phyloP scores from a whole-genome alignment of 2,113 vertebrate genomes.

The Pholis gunnellus region DNA sequence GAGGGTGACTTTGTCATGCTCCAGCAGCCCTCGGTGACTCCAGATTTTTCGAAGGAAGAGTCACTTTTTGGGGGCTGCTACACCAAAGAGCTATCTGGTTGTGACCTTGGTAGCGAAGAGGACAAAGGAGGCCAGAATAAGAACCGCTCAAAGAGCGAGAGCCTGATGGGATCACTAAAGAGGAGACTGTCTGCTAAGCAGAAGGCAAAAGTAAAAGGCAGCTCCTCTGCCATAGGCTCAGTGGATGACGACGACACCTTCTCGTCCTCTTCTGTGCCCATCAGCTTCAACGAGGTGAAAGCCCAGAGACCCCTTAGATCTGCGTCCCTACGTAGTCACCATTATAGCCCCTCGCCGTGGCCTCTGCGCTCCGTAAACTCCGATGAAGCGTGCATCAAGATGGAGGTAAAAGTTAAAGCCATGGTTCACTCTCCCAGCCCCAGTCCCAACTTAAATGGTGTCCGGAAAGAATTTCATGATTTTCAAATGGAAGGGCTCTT shows the following conservation, averaged over 20 bases:
- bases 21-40: slow-evolving; percentile 88
- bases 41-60: slow-evolving; percentile 95
- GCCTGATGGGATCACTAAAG: slow-evolving; percentile 97
- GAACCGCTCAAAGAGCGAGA: slow-evolving; percentile 91
- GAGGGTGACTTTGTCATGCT: slow-evolving; percentile 97
- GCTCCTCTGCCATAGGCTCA: slow-evolving; percentile 85
- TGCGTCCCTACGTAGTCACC: slow-evolving; percentile 92
- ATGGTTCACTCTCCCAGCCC: slow-evolving; percentile 94
- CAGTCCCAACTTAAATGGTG: slow-evolving; percentile 92
- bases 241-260: slow-evolving; percentile 93
- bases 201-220: slow-evolving; percentile 92
- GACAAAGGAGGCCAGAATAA: slow-evolving; percentile 90
- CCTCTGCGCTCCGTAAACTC: slow-evolving; percentile 93
- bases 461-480: slow-evolving; percentile 93
- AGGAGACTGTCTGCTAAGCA: slow-evolving; percentile 96
- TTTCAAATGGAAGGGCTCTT: slow-evolving; percentile 90
- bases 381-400: slow-evolving; percentile 95
- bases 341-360: slow-evolving; percentile 98
- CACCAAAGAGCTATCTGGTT: slow-evolving; percentile 91
- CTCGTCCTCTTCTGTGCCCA: slow-evolving; percentile 92
- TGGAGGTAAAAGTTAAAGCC: slow-evolving; percentile 98
- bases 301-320: slow-evolving; percentile 94
- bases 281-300: slow-evolving; percentile 93
- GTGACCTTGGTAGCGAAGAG: slow-evolving; percentile 90
- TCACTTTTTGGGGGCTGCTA: slow-evolving; percentile 95